Evolutionary conservation across 2,113 vertebrate genomes (phyloP).

Genomic region (Reinhardtius hippoglossoides): DNA sequence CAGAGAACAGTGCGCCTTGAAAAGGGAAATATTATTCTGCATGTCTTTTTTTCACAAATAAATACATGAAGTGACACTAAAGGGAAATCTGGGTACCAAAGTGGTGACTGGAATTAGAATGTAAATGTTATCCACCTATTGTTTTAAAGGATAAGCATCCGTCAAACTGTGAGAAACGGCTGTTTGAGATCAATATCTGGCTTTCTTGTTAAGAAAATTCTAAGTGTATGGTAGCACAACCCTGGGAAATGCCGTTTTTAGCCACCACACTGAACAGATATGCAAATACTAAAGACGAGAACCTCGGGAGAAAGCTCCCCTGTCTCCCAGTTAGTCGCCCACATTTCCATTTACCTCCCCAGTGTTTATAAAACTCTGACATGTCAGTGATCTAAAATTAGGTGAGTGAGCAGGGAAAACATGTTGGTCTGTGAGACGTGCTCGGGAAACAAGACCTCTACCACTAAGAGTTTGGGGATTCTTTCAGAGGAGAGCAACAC

Average conservation of each 20-base stretch:
- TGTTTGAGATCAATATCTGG: slow-evolving; percentile 4
- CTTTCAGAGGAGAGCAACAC: slow-evolving; percentile 41
- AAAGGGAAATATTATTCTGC: slow-evolving; percentile 12
- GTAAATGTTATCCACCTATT: slow-evolving; percentile 10
- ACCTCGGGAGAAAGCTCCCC: slow-evolving; percentile 15
- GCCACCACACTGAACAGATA: slow-evolving; percentile 14
- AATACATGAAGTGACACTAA: slow-evolving; percentile 1
- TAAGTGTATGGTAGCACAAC: not conserved
- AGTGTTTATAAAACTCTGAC: slow-evolving; percentile 36
- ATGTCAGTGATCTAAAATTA: slow-evolving; percentile 66
- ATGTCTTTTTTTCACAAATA: slow-evolving; percentile 18
- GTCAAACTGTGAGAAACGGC: not conserved
- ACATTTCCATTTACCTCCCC: slow-evolving; percentile 29
- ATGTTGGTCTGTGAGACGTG: slow-evolving; percentile 27
- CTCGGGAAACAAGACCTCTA: slow-evolving; percentile 36
- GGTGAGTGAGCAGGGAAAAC: slow-evolving; percentile 46
- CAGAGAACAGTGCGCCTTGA: slow-evolving; percentile 20
- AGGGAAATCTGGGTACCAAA: not conserved
- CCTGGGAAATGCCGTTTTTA: slow-evolving; percentile 11
- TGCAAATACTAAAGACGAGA: slow-evolving; percentile 28
- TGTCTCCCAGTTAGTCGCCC: slow-evolving; percentile 11
- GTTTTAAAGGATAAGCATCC: not conserved
- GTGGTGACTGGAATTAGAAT: not conserved
- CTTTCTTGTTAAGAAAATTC: slow-evolving; percentile 1
- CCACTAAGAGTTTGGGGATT: slow-evolving; percentile 10